Evolutionary conservation across 1,140 invertebrate genomes (phyloP).

Genomic region (Drosophila persimilis): DNA sequence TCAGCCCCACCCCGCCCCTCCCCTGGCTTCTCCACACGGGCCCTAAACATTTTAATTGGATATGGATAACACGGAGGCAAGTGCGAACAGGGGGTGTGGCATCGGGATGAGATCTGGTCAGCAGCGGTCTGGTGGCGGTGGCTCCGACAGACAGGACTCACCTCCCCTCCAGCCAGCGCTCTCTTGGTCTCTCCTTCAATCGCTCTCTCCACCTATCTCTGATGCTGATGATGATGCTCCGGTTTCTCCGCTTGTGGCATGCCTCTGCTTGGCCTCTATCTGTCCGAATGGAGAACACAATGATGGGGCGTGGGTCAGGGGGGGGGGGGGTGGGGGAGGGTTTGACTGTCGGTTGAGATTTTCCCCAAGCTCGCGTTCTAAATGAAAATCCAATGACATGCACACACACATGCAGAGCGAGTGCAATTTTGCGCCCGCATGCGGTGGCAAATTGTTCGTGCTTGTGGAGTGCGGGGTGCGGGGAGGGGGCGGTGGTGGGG

Average conservation of each 20-base stretch:
- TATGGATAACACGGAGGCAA: conserved; percentile 35
- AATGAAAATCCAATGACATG: conserved; percentile 54
- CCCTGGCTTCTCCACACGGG: not conserved
- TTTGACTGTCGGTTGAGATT: conserved; percentile 28
- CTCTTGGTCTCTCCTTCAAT: not conserved
- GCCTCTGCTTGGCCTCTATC: too few species aligned
- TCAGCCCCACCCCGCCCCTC: too few species aligned
- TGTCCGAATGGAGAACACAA: not conserved
- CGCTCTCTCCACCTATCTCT: not conserved
- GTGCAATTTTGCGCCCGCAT: conserved; percentile 65
- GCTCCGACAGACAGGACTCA: conserved; percentile 4
- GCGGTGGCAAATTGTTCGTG: conserved; percentile 47
- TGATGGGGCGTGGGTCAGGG: too few species aligned
- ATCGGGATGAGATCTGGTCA: conserved; percentile 9
- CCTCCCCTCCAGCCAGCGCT: not conserved
- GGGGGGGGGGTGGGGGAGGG: too few species aligned
- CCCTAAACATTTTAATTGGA: conserved; percentile 52
- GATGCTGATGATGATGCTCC: not conserved
- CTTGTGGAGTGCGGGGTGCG: too few species aligned
- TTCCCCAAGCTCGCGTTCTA: conserved; percentile 21
- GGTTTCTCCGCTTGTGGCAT: conserved; percentile 22
- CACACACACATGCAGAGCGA: conserved; percentile 21
- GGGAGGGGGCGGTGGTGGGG: too few species aligned
- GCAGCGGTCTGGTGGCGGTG: not conserved
- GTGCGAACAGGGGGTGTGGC: conserved; percentile 1